phyloP scores from a whole-genome alignment of 2,113 vertebrate species.

The Cochlearius cochlearius region DNA sequence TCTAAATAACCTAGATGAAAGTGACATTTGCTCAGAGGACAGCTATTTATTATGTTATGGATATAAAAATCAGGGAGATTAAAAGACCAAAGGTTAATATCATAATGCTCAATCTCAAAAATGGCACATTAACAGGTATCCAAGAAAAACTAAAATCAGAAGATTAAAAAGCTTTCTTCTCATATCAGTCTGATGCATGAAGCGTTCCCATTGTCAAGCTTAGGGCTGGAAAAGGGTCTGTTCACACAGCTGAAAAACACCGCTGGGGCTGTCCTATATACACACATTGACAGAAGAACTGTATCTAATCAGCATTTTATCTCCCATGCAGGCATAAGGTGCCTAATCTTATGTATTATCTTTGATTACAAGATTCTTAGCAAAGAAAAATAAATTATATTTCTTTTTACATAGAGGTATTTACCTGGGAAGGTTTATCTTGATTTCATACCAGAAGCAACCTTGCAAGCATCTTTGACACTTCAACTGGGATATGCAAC shows the following conservation, averaged over 20 bases:
- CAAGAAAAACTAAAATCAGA: not conserved
- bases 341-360: not conserved
- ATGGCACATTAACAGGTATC: not conserved
- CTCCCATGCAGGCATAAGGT: not conserved
- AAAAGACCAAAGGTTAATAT: not conserved
- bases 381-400: not conserved
- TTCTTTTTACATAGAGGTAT: not conserved
- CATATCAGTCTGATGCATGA: not conserved
- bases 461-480: not conserved
- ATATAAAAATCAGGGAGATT: not conserved
- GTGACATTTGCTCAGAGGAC: constrained; percentile 21
- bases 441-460: not conserved
- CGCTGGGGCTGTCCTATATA: not conserved
- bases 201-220: not conserved
- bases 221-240: not conserved
- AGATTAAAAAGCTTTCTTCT: not conserved
- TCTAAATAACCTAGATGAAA: constrained; percentile 4
- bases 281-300: not conserved
- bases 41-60: not conserved
- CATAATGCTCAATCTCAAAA: not conserved
- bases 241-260: not conserved
- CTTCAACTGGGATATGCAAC: not conserved
- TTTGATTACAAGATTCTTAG: not conserved
- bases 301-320: not conserved
- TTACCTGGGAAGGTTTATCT: not conserved